Conservation (phyloP, 1,140 invertebrate species). For the Hormaphis cornu region DNA sequence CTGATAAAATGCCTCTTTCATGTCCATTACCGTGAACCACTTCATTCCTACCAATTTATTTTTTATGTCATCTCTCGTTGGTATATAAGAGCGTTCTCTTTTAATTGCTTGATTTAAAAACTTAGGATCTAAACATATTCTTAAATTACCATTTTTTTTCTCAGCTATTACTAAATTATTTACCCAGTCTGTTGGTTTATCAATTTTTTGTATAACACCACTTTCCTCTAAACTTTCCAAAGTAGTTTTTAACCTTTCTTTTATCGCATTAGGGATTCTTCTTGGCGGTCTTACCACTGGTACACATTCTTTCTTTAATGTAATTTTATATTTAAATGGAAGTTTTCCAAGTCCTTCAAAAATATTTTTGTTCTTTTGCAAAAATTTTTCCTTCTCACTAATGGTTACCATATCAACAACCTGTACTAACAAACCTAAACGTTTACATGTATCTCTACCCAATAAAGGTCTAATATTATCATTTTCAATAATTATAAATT, state of each 20-base stretch:
- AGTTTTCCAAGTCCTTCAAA: constrained; percentile 35
- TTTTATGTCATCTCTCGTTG: constrained; percentile 32
- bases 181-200: constrained; percentile 39
- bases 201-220: constrained; percentile 34
- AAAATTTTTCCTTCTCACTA: not conserved
- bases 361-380: not conserved
- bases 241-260: constrained; percentile 34
- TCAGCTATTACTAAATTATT: constrained; percentile 41
- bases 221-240: constrained; percentile 34
- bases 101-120: constrained; percentile 34
- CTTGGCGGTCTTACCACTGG: constrained; percentile 34
- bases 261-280: constrained; percentile 35
- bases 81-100: constrained; percentile 26
- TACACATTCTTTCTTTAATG: no score
- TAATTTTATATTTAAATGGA: constrained; percentile 18
- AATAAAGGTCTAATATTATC: constrained; percentile 13
- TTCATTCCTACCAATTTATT: constrained; percentile 29
- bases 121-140: constrained; percentile 43
- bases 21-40: constrained; percentile 33
- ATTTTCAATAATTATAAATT: constrained; percentile 25
- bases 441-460: constrained; percentile 28
- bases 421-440: not conserved
- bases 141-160: constrained; percentile 40
- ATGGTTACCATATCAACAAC: not conserved
- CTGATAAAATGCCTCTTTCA: constrained; percentile 36